Evolutionary conservation across 2,797 vertebrate species (phyloP).

Genomic region (Rhinoraja longicauda): DNA sequence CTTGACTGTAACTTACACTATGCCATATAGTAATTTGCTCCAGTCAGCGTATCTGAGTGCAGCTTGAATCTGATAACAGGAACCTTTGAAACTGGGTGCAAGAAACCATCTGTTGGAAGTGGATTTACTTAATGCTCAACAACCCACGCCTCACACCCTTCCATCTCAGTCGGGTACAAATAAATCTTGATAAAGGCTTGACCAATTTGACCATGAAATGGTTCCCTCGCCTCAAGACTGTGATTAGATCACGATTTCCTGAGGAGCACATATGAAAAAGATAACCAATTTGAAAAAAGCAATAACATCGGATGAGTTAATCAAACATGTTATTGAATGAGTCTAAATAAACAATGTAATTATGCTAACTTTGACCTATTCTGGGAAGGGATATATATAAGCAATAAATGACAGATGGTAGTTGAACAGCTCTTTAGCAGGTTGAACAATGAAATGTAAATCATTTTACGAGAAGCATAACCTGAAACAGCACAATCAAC

Average conservation of each 20-base stretch:
- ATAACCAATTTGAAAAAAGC: neutral
- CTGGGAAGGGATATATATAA: neutral
- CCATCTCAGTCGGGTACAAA: neutral
- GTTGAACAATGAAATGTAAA: neutral
- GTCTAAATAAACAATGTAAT: neutral
- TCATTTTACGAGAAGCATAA: conserved; percentile 1
- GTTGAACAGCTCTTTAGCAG: neutral
- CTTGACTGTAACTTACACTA: neutral
- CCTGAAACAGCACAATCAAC: neutral
- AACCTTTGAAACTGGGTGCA: neutral
- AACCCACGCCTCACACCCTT: neutral
- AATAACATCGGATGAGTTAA: neutral
- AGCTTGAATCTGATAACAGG: conserved; percentile 13
- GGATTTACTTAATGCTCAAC: neutral
- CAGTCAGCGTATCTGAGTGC: neutral
- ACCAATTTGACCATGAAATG: neutral
- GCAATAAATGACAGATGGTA: neutral
- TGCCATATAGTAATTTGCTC: neutral
- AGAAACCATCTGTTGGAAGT: conserved; percentile 31
- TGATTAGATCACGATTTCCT: neutral
- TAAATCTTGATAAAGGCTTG: neutral
- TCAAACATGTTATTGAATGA: neutral
- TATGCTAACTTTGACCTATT: neutral
- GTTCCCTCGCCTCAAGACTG: neutral
- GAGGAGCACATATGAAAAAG: neutral